Evolutionary conservation across 2,888 invertebrate species (phyloP).

Genomic region (Muscina levida): DNA sequence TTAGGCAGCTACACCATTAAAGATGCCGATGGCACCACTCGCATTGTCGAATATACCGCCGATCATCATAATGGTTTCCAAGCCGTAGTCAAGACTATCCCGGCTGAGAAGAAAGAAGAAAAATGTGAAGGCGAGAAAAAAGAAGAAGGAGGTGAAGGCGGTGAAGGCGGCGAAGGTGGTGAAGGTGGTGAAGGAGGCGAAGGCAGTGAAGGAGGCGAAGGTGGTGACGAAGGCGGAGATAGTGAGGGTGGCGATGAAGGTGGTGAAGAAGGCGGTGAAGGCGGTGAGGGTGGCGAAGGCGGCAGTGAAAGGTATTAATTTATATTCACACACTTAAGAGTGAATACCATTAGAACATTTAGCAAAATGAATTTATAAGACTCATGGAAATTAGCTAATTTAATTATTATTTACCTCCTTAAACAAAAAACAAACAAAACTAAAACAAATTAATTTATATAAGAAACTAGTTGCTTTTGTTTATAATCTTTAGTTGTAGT

Average conservation of each 20-base stretch:
- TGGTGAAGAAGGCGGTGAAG: constrained; percentile 44
- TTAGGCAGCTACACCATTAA: constrained; percentile 41
- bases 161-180: constrained; percentile 59
- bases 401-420: no score
- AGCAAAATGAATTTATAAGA: no score
- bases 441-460: no score
- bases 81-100: constrained; percentile 37
- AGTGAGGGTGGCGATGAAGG: neutral
- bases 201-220: neutral
- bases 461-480: no score
- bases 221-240: no score
- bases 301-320: constrained; percentile 8
- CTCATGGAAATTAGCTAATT: no score
- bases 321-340: no score
- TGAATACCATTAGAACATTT: no score
- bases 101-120: constrained; percentile 63
- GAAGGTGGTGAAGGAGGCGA: constrained; percentile 57
- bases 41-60: constrained; percentile 40
- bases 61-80: constrained; percentile 42
- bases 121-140: constrained; percentile 54
- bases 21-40: constrained; percentile 46
- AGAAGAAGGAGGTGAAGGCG: constrained; percentile 65
- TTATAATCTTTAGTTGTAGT: no score
- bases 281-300: constrained; percentile 37
- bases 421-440: no score